Base-by-base conservation (phyloP, 1,140 invertebrate species). In the Drosophila neocordata region DNA sequence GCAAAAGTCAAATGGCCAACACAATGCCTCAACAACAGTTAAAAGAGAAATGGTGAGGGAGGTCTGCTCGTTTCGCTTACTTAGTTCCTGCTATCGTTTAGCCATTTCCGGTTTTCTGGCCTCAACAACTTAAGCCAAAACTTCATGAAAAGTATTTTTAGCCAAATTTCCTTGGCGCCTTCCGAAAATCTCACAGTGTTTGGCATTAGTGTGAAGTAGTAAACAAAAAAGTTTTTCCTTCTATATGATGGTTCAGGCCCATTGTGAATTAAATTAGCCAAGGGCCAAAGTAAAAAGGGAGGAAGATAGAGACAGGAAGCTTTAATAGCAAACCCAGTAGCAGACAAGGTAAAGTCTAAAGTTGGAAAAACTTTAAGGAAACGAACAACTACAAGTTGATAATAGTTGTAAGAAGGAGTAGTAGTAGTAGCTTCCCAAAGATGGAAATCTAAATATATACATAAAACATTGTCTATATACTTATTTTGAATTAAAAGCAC, bases 231-330 rank as follows among this genome's bases (percentile, higher is more conserved):
- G 62, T 78, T 81, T 75, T 70, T 56, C 51, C 66, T 48, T 20
- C 18, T 4, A 12, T 11, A 44, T 48, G 41, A 48, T 48, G 41
- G 41, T 20, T 48, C 2, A 48, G 41, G 41, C 69, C 77, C 72
- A 81, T 87, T 84, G 84, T 79, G 65, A 69, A 81, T 81, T 73
- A 73, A 74, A 84, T 84, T 84, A 87, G 73, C 72, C 51, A 35
- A 34, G 57, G 12, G 35, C 20, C 37, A 31, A 6, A 24, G 20
- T 15, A 24, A 35, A 11, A 22, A 37, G 53, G n/a, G 7, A 18
- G 18, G 11, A 18, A 5, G 57, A 27, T 20, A 5, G 13, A 11
- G 27, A 31, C n/a, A 55, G 52, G 52, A 15, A 15, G 9, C 24
- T 15, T 55, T 11, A 55, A 55, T 22, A 31, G 52, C 27, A 48